These are phyloP conservation scores for Meloidogyne floridensis DNA, from an alignment of 1,140 invertebrate genomes.

Conservation along the genomic window DNA sequence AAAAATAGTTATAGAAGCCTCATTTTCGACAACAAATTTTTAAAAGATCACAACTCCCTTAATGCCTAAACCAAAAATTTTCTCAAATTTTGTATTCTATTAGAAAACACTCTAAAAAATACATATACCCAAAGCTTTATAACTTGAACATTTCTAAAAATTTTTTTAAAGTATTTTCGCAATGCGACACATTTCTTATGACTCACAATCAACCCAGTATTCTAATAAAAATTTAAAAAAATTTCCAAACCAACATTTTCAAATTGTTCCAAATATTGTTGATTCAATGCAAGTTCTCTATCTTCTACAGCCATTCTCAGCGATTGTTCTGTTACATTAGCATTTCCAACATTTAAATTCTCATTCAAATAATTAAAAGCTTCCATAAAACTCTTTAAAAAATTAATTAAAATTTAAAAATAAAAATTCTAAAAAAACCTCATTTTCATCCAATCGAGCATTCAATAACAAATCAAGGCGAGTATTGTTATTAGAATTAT, in stretches of 20 bases:
- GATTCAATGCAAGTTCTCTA: slow-evolving; percentile 57
- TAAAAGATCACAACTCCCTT: no score
- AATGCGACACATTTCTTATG: no score
- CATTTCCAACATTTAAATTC: slow-evolving; percentile 34
- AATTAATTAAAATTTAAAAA: slow-evolving; percentile 2
- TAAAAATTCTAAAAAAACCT: slow-evolving; percentile 50
- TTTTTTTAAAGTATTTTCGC: no score
- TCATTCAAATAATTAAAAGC: slow-evolving; percentile 48
- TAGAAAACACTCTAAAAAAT: no score
- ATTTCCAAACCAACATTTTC: slow-evolving; percentile 51
- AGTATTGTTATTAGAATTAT: background rate
- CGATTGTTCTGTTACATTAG: slow-evolving; percentile 47
- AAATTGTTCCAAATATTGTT: slow-evolving; percentile 54
- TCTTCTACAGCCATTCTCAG: slow-evolving; percentile 52
- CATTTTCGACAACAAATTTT: no score
- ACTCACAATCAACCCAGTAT: no score
- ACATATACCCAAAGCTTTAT: no score
- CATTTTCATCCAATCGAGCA: slow-evolving; percentile 60
- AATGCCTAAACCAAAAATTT: no score
- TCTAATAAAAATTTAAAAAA: no score
- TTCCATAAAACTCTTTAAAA: slow-evolving; percentile 54
- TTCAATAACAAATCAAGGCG: slow-evolving; percentile 46
- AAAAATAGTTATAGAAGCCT: no score
- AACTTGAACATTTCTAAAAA: no score
- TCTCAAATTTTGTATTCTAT: no score